These are phyloP conservation scores for Disparrhopalites patrizii DNA, from an alignment of 2,888 invertebrate genomes.

Conservation along the genomic window DNA sequence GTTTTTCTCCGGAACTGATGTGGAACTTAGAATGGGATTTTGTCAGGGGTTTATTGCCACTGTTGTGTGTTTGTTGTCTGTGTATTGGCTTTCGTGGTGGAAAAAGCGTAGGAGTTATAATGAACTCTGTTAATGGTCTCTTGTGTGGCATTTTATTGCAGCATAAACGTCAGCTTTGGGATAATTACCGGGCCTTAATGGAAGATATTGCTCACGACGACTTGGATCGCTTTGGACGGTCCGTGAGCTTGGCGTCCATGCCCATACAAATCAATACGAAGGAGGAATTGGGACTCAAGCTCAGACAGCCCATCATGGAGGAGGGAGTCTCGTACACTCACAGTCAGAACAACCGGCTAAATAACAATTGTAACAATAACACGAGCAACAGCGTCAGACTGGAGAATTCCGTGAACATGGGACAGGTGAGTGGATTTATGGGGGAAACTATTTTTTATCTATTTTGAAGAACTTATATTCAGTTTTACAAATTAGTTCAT, in stretches of 20 bases:
- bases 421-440: slow-evolving; percentile 22
- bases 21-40: too few species aligned
- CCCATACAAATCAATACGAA: slow-evolving; percentile 48
- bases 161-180: slow-evolving; percentile 76
- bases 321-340: neutral
- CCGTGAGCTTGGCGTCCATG: slow-evolving; percentile 76
- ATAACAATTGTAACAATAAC: slow-evolving; percentile 26
- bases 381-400: slow-evolving; percentile 12
- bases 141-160: too few species aligned
- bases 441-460: too few species aligned
- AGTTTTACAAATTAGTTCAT: neutral
- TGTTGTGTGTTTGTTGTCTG: too few species aligned
- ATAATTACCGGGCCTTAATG: slow-evolving; percentile 77
- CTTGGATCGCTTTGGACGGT: slow-evolving; percentile 72
- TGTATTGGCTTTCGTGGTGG: too few species aligned
- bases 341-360: neutral
- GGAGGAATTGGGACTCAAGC: slow-evolving; percentile 18
- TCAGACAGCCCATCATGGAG: slow-evolving; percentile 10
- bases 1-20: too few species aligned
- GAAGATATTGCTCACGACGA: slow-evolving; percentile 82
- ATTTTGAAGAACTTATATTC: slow-evolving; percentile 7
- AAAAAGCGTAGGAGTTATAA: too few species aligned
- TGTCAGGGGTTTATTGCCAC: too few species aligned
- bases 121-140: too few species aligned
- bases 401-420: slow-evolving; percentile 51